Base-by-base conservation (phyloP, 2,797 vertebrate species). In the Echiichthys vipera region DNA sequence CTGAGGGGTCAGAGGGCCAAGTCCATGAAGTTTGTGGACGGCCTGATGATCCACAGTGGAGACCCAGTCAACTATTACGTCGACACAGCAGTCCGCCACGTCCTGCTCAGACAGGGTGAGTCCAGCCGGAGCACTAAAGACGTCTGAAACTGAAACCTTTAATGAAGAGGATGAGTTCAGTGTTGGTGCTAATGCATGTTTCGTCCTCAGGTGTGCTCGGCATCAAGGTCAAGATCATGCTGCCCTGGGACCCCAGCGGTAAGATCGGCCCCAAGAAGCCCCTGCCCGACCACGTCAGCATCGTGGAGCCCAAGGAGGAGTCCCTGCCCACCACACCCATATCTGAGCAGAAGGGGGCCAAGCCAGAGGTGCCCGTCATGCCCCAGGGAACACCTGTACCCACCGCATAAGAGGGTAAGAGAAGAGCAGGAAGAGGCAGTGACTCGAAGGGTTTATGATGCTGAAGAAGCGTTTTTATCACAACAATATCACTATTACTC, bases 201-300 rank as follows among this genome's bases (percentile, higher is more conserved):
- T 18, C 9, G 0, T 27, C 15, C 27, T 7, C 85, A 98, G 97
- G 97, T 91, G 97, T 98, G 32, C 89, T 99, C 84, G 97, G 98
- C 53, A 99, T 99, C 91, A 99, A 99, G 93, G 98, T 99, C 62
- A 99, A 99, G 94, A 99, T 99, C 91, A 99, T 99, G 97, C 92
- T 99, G 74, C 98, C 98, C 20, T 99, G 98, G 97, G 98, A 99
- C 78, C 96, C 98, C 56, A 99, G 95, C 56, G 98, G 98, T 57
- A 99, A 99, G 92, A 98, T 99, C 2, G 98, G 97, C 59, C 98
- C 98, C 86, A 99, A 99, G 95, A 99, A 99, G 93, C 98, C 98
- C 73, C 94, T 99, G 57, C 98, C 98, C 22, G 98, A 99, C 86
- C 98, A 99, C 0, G 98, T 99, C 80, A 96, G 98, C 95, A 99